Evolutionary conservation across 37 sponge, comb jelly and placozoan genomes (phyloP).

Genomic region (Axinella damicornis): DNA sequence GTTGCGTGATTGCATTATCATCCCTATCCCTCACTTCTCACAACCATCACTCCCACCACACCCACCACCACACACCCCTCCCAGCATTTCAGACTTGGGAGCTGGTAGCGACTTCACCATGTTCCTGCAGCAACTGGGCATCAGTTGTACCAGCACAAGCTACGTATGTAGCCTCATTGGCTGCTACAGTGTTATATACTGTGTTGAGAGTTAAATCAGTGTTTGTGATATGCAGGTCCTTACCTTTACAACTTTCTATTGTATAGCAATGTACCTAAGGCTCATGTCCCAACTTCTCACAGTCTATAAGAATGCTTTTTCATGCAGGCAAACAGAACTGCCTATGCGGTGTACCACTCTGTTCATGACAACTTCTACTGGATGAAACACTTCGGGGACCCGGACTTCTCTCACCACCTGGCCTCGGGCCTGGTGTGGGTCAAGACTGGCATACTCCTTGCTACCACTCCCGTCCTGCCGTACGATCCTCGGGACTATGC

Average conservation of each 20-base stretch:
- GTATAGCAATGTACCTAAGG: no score
- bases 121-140: constrained; percentile 75
- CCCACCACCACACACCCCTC: not conserved
- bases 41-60: no score
- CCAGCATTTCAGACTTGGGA: constrained; percentile 54
- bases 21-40: no score
- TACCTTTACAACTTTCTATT: no score
- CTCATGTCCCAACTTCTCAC: no score
- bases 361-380: constrained; percentile 64
- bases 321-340: not conserved
- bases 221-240: no score
- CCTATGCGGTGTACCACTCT: constrained; percentile 63
- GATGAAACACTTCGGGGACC: constrained; percentile 41
- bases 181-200: no score
- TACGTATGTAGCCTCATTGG: constrained; percentile 27
- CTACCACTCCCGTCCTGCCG: constrained; percentile 59
- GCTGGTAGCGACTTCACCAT: constrained; percentile 80
- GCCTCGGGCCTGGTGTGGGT: constrained; percentile 54
- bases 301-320: no score
- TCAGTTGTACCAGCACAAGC: constrained; percentile 49
- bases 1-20: no score
- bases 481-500: constrained; percentile 31
- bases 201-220: no score
- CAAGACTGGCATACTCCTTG: constrained; percentile 27
- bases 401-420: constrained; percentile 33